Base-by-base conservation (phyloP, 2,888 invertebrate genomes). In the Aphidius colemani region DNA sequence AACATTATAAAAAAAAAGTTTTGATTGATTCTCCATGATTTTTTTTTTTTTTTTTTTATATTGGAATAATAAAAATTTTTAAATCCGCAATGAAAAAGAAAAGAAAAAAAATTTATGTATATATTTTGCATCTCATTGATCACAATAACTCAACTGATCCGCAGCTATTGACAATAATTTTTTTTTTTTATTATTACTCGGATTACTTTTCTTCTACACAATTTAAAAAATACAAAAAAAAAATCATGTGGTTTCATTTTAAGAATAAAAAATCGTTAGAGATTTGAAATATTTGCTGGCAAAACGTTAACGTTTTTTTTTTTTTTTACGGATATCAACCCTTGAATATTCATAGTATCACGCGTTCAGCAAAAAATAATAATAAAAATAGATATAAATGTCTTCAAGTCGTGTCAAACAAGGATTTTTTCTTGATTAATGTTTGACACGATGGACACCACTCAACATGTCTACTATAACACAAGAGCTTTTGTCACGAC, bases 61-160 rank as follows among this genome's bases (percentile, higher is more conserved):
- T 30, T 30, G 30, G 30, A 30, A 30, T 30, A 30, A 30, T 30
- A 30, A 30, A 30, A 41, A 13, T 18, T 53, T 49, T 50, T 51
- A 30, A 63, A 44, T 63, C 45, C 40, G 57, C 50, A 50, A 49
- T 57, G 51, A 44, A 44, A 64, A 61, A 59, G 5, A 5, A 30
- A 30, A 5, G 5, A 30, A 30, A 30, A 30, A 30, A 30, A 30
- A 30, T 30, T 30, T 30, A 30, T 30, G 30, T 30, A 30, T 67
- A 50, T 60, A 69, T 74, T 74, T 74, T 74, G 74, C 74, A 74
- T 74, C 61, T 65, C 65, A 65, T 65, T 61, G 65, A 65, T 65
- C 30, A 30, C 30, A 30, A 30, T 30, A 30, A 30, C 30, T 30
- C 30, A 30, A 30, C 30, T 30, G 30, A 30, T 30, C 30, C 5